Evolutionary conservation across 2,113 vertebrate species (phyloP), one percentile per base, ranked within the genome.

Genomic region (Nothocercus nigrocapillus): DNA sequence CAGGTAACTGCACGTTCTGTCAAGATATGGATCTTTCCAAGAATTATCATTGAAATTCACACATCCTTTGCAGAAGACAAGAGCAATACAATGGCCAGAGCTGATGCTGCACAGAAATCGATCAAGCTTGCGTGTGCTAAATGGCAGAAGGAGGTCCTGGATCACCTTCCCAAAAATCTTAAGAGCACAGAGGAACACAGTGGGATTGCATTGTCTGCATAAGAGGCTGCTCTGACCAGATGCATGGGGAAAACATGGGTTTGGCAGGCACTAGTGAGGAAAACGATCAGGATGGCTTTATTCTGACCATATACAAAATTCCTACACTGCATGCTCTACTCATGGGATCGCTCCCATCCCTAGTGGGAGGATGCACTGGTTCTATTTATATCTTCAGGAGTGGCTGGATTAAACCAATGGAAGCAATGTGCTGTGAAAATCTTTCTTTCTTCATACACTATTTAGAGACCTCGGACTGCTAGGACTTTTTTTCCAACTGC

Each of bases 1-100:
- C 80, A 83, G 42, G 18, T 14, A 45, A 61, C 32, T 28, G 3
- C n/a, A 44, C 36, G 30, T 64, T 79, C 67, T 61, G 15, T 8
- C 76, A 81, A 61, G 59, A 38, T 14, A 68, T 76, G 36, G 89
- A 85, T 75, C 92, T 90, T 93, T 61, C 87, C 53, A 19, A 34
- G 76, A 74, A 74, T 22, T 1, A 6, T 18, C 63, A 9, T 4
- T 13, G 67, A 30, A 36, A 72, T 40, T 49, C 47, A 28, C 86
- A 56, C 75, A 0, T 62, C 61, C 13, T 67, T 38, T 66, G 49
- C 59, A 14, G 64, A 49, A 30, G 47, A 15, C 6, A 19, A 4
- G 49, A 49, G 78, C 74, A 10, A 38, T 7, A 1, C 9, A 0
- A 1, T 40, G 42, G 47, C 51, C 42, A 5, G 32, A 10, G 58